phyloP scores from a whole-genome alignment of 2,113 vertebrate genomes.

The Syrrhaptes paradoxus region DNA sequence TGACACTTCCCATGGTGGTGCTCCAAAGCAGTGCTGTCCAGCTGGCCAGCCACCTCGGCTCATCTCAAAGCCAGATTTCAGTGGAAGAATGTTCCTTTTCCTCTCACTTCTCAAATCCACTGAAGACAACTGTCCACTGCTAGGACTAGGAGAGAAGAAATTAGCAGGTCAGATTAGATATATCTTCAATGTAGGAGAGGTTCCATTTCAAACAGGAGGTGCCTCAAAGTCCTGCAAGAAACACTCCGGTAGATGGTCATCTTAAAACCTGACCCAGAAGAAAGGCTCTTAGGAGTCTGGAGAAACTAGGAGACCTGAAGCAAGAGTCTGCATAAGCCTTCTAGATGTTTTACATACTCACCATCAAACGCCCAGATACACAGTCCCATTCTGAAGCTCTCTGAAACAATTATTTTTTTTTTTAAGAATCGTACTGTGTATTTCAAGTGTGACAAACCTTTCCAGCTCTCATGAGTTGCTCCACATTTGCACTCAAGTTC shows the following conservation, averaged over 20 bases:
- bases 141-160: conserved; percentile 32
- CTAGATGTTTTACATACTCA: not conserved
- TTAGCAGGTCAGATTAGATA: not conserved
- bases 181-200: not conserved
- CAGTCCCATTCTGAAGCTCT: not conserved
- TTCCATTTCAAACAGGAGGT: not conserved
- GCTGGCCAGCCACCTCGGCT: not conserved
- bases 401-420: not conserved
- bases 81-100: not conserved
- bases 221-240: not conserved
- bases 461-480: not conserved
- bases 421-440: not conserved
- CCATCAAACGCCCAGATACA: not conserved
- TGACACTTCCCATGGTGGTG: rapidly evolving
- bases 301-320: not conserved
- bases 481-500: not conserved
- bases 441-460: not conserved
- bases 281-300: not conserved
- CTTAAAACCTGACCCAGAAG: not conserved
- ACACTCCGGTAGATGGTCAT: not conserved
- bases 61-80: not conserved
- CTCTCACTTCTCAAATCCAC: not conserved
- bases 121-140: not conserved
- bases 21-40: not conserved
- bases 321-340: not conserved